phyloP scores from a whole-genome alignment of 2,797 vertebrate genomes.

The Arrhamphus sclerolepis region DNA sequence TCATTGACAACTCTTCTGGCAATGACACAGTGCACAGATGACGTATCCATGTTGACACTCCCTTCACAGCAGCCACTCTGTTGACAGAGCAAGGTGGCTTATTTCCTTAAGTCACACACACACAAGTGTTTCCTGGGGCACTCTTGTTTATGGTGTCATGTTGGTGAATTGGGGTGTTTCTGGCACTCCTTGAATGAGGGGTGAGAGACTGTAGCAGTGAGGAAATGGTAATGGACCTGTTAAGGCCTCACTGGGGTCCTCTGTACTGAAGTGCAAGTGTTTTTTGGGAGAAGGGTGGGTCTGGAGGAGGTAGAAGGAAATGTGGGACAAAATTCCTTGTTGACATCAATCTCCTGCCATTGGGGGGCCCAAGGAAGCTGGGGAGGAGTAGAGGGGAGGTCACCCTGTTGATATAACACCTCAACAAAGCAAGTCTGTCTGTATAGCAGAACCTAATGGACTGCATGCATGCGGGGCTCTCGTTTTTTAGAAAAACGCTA shows the following conservation, averaged over 20 bases:
- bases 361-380: slow-evolving; percentile 82
- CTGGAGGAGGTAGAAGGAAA: slow-evolving; percentile 74
- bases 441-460: slow-evolving; percentile 76
- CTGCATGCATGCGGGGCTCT: slow-evolving; percentile 69
- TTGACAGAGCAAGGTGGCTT: slow-evolving; percentile 72
- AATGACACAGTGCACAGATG: slow-evolving; percentile 65
- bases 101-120: slow-evolving; percentile 58
- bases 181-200: slow-evolving; percentile 55
- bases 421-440: slow-evolving; percentile 85
- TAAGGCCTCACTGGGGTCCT: slow-evolving; percentile 75
- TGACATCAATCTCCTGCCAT: slow-evolving; percentile 85
- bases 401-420: slow-evolving; percentile 84
- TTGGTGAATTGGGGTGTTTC: slow-evolving; percentile 72
- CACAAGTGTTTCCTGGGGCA: slow-evolving; percentile 60
- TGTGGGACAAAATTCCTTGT: slow-evolving; percentile 81
- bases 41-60: slow-evolving; percentile 51
- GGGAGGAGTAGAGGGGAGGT: slow-evolving; percentile 75
- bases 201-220: slow-evolving; percentile 53
- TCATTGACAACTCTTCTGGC: slow-evolving; percentile 53
- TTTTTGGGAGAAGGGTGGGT: slow-evolving; percentile 70
- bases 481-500: slow-evolving; percentile 72
- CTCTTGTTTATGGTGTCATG: slow-evolving; percentile 72
- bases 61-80: slow-evolving; percentile 64
- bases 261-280: slow-evolving; percentile 75
- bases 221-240: slow-evolving; percentile 65